Evolutionary conservation across 37 sponge, comb jelly and placozoan genomes (phyloP).

Genomic region (Chondrilla cf. caribensis): DNA sequence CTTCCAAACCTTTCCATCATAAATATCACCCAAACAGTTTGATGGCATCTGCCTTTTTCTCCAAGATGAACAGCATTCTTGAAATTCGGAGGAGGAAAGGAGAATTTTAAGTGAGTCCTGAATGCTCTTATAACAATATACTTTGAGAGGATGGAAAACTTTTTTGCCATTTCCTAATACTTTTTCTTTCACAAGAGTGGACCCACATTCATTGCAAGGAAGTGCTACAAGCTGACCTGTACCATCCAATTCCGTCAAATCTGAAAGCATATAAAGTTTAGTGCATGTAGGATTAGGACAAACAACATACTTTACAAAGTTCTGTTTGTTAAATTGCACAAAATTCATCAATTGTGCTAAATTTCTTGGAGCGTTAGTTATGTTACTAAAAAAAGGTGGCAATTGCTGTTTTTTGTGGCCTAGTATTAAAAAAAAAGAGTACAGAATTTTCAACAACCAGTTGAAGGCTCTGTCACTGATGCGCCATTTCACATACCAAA

Average conservation of each 20-base stretch:
- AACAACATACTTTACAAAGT: neutral
- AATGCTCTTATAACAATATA: neutral
- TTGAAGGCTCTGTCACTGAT: neutral
- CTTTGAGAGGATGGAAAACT: neutral
- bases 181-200: neutral
- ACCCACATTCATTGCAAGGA: neutral
- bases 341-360: neutral
- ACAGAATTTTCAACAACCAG: neutral
- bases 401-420: neutral
- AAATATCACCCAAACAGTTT: neutral
- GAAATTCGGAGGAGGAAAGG: neutral
- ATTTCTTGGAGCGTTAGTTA: neutral
- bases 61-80: neutral
- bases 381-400: neutral
- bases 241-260: neutral
- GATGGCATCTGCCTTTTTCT: neutral
- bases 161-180: neutral
- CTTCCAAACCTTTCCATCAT: neutral
- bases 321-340: neutral
- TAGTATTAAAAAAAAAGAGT: neutral
- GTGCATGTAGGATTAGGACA: neutral
- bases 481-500: neutral
- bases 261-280: neutral
- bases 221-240: neutral
- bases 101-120: neutral